Evolutionary conservation across 2,888 invertebrate species (phyloP), one percentile per base, ranked within the genome.

Genomic region (Cryptophagus acutangulus): DNA sequence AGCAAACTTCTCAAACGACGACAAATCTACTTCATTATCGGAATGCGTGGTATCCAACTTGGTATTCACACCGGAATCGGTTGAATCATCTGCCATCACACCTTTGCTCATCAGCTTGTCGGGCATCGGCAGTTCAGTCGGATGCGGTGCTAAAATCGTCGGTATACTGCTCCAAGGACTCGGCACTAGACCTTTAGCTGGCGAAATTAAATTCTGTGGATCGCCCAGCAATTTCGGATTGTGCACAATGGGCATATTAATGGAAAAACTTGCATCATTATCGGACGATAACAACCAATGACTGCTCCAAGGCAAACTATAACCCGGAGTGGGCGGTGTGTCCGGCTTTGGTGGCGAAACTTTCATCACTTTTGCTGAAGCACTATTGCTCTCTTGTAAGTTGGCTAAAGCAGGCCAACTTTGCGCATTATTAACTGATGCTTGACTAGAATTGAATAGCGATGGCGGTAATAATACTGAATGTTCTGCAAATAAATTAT

Each of bases 331-430:
- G 10, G 70, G 70, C 14, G 73, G 70, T n/a, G 72, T 70, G 53
- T 73, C 71, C 2, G 71, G 70, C 50, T 73, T 74, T 1, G 71
- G 70, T 9, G 72, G 70, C 1, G 67, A 53, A 12, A 51, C 42
- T 30, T 46, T 53, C 9, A 41, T 16, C 8, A 20, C 31, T 40
- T 25, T 43, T n/a, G n/a, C n/a, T n/a, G n/a, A n/a, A n/a, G n/a
- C n/a, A n/a, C n/a, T n/a, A n/a, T n/a, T 14, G 46, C 20, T 13
- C 43, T 36, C n/a, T 54, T 48, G 20, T 46, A 49, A 8, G 49
- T n/a, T n/a, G n/a, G n/a, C n/a, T n/a, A n/a, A 6, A 20, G 44
- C 36, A 43, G 15, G 37, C 17, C 41, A 45, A 34, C 33, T 48
- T 36, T 35, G 36, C 17, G 14, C 36, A n/a, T n/a, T n/a, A 17